These are phyloP conservation scores for Dexiosoma caninum DNA, from an alignment of 2,888 invertebrate species.

Conservation along the genomic window DNA sequence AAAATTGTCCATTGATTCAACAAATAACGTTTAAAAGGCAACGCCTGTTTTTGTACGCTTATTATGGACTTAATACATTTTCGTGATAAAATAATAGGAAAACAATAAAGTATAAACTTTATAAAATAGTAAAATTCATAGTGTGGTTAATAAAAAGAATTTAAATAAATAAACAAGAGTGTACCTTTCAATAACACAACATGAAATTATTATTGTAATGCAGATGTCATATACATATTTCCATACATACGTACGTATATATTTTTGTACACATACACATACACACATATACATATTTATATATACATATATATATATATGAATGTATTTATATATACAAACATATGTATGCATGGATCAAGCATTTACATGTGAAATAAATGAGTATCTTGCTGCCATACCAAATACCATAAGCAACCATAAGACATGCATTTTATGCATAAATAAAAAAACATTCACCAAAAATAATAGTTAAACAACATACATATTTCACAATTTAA, in stretches of 20 bases:
- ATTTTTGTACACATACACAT: no score
- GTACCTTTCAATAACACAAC: constrained; percentile 33
- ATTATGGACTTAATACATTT: no score
- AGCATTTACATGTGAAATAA: neutral
- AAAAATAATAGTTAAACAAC: neutral
- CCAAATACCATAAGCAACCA: constrained; percentile 32
- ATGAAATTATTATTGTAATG: constrained; percentile 30
- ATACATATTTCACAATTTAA: neutral
- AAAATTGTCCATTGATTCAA: no score
- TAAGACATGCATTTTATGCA: constrained; percentile 16
- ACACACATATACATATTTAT: no score
- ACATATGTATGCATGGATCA: neutral
- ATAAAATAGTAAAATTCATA: neutral
- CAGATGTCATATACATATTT: no score
- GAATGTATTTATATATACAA: no score
- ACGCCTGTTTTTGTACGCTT: neutral
- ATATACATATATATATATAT: no score
- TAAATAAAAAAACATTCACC: neutral
- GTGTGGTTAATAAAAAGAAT: neutral
- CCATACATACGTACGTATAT: no score
- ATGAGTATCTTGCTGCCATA: neutral
- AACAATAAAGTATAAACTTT: neutral
- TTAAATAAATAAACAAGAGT: constrained; percentile 46
- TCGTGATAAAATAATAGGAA: neutral
- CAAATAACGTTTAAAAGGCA: neutral